Conservation (phyloP, 2,113 vertebrate genomes). For the Erpornis zantholeuca region DNA sequence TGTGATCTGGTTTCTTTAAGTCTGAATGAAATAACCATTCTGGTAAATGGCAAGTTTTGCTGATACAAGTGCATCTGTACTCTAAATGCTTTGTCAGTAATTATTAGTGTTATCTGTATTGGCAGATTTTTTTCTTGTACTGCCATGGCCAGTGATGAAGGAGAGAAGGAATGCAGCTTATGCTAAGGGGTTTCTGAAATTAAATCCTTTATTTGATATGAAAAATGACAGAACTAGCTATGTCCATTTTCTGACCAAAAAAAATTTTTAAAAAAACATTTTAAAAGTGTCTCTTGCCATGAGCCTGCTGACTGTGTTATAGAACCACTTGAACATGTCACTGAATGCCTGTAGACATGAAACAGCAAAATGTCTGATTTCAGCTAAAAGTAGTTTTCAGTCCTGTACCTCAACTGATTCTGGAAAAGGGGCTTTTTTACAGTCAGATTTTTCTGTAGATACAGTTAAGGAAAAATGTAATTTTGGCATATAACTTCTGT, state of each 20-base stretch:
- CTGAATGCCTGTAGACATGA: neutral
- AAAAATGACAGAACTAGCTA: neutral
- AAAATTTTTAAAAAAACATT: neutral
- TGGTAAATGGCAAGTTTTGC: neutral
- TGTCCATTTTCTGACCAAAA: neutral
- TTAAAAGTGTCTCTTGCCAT: neutral
- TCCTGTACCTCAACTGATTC: neutral
- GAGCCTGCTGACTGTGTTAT: neutral
- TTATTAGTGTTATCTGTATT: neutral
- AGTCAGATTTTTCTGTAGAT: neutral
- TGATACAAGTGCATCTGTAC: neutral
- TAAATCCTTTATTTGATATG: neutral
- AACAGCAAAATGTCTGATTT: neutral
- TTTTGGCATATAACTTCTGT: neutral
- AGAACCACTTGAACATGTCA: neutral
- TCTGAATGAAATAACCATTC: neutral
- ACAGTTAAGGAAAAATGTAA: neutral
- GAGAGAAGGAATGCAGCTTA: neutral
- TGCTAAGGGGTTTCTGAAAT: neutral
- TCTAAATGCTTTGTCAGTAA: neutral
- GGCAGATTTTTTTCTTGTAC: neutral
- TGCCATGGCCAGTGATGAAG: neutral
- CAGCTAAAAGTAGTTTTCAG: neutral
- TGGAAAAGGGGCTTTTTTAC: neutral
- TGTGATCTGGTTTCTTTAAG: neutral